Evolutionary conservation across 2,797 vertebrate species (phyloP).

Genomic region (Meda fulgida): DNA sequence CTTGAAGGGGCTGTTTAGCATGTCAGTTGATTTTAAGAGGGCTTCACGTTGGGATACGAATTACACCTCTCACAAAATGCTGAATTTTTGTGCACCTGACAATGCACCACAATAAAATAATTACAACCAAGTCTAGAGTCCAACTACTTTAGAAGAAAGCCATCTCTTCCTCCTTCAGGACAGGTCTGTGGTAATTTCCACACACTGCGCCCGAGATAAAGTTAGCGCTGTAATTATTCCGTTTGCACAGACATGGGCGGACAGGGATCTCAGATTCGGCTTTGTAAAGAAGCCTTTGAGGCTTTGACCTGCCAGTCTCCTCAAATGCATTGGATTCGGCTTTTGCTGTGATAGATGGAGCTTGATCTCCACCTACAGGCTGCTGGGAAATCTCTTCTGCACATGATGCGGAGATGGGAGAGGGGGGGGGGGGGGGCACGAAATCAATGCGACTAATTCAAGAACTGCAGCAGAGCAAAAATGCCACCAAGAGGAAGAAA

Average conservation of each 20-base stretch:
- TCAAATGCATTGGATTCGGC: conserved; percentile 30
- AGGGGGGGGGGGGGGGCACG: background rate
- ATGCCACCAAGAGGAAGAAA: conserved; percentile 39
- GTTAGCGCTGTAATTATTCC: conserved; percentile 67
- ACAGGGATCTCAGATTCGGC: conserved; percentile 65
- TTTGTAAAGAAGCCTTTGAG: conserved; percentile 66
- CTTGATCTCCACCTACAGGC: conserved; percentile 84
- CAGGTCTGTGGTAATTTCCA: conserved; percentile 59
- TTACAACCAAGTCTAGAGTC: conserved; percentile 37
- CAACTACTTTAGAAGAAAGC: conserved; percentile 20
- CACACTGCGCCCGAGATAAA: conserved; percentile 33
- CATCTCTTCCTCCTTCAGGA: conserved; percentile 22
- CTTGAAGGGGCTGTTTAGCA: conserved; percentile 27
- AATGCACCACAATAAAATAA: conserved; percentile 44
- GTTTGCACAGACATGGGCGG: conserved; percentile 68
- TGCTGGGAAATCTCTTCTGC: conserved; percentile 57
- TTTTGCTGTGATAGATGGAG: conserved; percentile 65
- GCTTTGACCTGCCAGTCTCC: conserved; percentile 62
- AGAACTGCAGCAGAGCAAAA: conserved; percentile 52
- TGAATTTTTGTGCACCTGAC: background rate
- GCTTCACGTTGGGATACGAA: conserved; percentile 5
- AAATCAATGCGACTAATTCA: conserved; percentile 49
- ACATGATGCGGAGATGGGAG: conserved; percentile 28
- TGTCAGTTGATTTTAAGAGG: background rate
- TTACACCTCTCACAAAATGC: background rate